These are phyloP conservation scores for Cliona cf. orientalis DNA, from an alignment of 37 sponge, comb jelly and placozoan genomes.

Conservation along the genomic window DNA sequence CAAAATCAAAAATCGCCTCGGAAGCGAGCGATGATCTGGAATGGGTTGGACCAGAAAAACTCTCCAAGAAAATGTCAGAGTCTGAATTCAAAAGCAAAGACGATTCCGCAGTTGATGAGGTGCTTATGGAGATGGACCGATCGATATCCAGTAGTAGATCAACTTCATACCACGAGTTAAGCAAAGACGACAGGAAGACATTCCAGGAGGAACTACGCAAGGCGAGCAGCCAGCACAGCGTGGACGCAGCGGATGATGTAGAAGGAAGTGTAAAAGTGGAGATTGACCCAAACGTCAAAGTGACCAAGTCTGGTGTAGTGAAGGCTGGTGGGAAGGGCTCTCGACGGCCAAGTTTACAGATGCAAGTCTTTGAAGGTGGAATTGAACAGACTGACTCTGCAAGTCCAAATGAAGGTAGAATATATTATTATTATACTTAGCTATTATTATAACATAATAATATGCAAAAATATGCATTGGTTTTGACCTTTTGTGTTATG, in stretches of 20 bases:
- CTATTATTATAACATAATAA: too few species aligned
- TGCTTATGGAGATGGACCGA: not conserved
- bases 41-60: not conserved
- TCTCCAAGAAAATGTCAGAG: not conserved
- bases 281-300: constrained; percentile 22
- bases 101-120: not conserved
- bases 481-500: too few species aligned
- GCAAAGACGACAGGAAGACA: not conserved
- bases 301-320: constrained; percentile 27
- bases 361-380: too few species aligned
- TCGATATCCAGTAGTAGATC: not conserved
- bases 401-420: too few species aligned
- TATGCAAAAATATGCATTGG: too few species aligned
- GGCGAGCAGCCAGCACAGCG: constrained; percentile 26
- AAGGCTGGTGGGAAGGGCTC: not conserved
- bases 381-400: too few species aligned
- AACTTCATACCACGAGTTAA: not conserved
- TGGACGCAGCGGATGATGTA: not conserved
- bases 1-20: too few species aligned
- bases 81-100: not conserved
- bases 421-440: too few species aligned
- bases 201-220: constrained; percentile 14
- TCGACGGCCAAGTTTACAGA: constrained; percentile 14
- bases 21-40: not conserved
- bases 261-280: not conserved